A percentile compares a stretch with the other conserved stretches of the same genome.
Conservation (phyloP, 2,113 vertebrate genomes). For the Macrotus californicus region DNA sequence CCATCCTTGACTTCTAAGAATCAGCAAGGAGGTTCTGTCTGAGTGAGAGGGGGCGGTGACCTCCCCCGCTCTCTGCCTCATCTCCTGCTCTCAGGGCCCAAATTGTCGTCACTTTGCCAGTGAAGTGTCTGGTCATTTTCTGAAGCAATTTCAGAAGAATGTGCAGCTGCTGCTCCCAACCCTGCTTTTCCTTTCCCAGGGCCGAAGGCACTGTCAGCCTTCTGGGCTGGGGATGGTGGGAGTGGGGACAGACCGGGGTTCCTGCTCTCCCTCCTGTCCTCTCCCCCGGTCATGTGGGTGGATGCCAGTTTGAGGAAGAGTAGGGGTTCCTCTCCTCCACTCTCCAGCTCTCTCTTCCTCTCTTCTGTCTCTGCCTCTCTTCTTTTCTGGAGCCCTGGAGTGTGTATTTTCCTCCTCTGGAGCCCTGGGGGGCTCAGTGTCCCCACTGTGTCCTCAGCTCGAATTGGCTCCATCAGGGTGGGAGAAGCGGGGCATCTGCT, state of each 20-base stretch:
- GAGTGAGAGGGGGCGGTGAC: background rate
- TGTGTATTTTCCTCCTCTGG: background rate
- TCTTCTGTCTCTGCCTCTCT: background rate
- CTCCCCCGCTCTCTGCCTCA: slow-evolving; percentile 29
- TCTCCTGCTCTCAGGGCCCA: slow-evolving; percentile 73
- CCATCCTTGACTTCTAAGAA: slow-evolving; percentile 52
- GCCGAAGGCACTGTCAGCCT: background rate
- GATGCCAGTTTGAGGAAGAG: background rate
- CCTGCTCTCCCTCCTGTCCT: background rate
- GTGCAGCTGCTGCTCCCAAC: slow-evolving; percentile 56
- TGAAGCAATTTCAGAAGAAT: slow-evolving; percentile 67
- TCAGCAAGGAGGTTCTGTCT: background rate
- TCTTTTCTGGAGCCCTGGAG: background rate
- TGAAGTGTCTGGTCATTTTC: slow-evolving; percentile 66
- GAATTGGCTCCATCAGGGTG: background rate
- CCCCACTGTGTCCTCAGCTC: background rate
- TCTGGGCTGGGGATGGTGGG: background rate
- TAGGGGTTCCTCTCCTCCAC: background rate
- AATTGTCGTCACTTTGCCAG: slow-evolving; percentile 70
- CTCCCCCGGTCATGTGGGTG: background rate
- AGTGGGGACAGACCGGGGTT: background rate
- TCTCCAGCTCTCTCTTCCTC: background rate
- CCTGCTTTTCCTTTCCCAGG: slow-evolving; percentile 8
- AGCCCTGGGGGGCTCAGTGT: background rate
- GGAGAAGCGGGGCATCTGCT: background rate